Base-by-base conservation (phyloP, 2,888 invertebrate species). In the Cetonia aurata region DNA sequence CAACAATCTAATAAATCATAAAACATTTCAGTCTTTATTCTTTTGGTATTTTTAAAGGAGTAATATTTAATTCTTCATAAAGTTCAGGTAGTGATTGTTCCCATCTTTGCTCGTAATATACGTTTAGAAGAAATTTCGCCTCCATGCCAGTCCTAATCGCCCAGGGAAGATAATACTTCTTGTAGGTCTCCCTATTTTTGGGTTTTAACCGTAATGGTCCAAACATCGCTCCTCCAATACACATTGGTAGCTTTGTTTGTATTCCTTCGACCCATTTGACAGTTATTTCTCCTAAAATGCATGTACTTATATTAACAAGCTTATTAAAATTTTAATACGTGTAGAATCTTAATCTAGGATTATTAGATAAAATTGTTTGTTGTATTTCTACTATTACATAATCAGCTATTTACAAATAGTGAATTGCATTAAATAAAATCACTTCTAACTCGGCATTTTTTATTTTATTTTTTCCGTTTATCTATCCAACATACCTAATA, bases 241-340 rank as follows among this genome's bases (percentile, higher is more conserved):
- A 98, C 98, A 99, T 98, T 0, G 99, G 99, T 31, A 99, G 86
- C 62, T 91, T 92, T 10, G 94, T 95, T 85, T 99, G 99, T 70
- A 99, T 89, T 0, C 94, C 99, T 88, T 99, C 99, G 59, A 99
- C 90, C 96, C 98, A 98, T 86, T 99, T 99, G 4, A 99, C 94
- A 10, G 95, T 91, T 6, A 98, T 96, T 89, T 98, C 90, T 62
- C 89, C 84, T 89, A 41, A 57, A 37, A 41, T 41, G 10, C 13
- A 17, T 8, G 6, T 57, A 41, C 41, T 8, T 53, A 53, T 17
- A 19, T 25, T 19, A 12, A 19, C 1, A 6, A 52, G 4, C 15
- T 15, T 50, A 13, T 50, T 15, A 50, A 15, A 9, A 17, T 50
- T 9, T 13, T 46, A 6, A n/a, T 13, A 1, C 6, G 12, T 12